Evolutionary conservation across 2,113 vertebrate species (phyloP).

Genomic region (Vireo altiloquus): DNA sequence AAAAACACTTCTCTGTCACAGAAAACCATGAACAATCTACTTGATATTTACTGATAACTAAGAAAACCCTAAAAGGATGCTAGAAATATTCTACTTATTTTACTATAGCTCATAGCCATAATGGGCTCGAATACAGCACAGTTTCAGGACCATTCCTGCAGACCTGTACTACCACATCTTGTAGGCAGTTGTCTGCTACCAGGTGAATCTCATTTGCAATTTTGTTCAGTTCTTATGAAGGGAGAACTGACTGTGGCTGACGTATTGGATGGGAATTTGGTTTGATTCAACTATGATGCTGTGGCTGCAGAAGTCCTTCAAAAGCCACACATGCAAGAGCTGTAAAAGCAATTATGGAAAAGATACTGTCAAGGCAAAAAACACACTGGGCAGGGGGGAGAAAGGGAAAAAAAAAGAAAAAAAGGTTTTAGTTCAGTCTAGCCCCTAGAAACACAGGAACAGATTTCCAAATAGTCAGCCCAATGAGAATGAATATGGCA

Average conservation of each 20-base stretch:
- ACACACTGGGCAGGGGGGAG: accelerated
- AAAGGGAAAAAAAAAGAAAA: not conserved
- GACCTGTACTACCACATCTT: not conserved
- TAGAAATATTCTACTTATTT: not conserved
- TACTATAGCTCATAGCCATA: not conserved
- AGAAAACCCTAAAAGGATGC: not conserved
- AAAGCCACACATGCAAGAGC: not conserved
- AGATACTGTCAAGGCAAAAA: not conserved
- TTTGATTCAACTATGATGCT: not conserved
- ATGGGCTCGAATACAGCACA: not conserved
- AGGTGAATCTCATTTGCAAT: not conserved
- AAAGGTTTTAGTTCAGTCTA: not conserved
- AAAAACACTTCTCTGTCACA: not conserved
- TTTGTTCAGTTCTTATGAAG: not conserved
- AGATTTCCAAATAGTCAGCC: not conserved
- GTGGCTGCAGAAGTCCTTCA: not conserved
- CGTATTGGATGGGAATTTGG: not conserved
- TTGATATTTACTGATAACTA: not conserved
- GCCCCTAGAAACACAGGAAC: not conserved
- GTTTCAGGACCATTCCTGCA: not conserved
- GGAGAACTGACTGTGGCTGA: not conserved
- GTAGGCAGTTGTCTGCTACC: not conserved
- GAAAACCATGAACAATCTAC: not conserved
- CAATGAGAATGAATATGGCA: not conserved
- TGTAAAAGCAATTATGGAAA: not conserved